Evolutionary conservation across 23 tunicate species (phyloP).

Genomic region (Diplosoma virens): DNA sequence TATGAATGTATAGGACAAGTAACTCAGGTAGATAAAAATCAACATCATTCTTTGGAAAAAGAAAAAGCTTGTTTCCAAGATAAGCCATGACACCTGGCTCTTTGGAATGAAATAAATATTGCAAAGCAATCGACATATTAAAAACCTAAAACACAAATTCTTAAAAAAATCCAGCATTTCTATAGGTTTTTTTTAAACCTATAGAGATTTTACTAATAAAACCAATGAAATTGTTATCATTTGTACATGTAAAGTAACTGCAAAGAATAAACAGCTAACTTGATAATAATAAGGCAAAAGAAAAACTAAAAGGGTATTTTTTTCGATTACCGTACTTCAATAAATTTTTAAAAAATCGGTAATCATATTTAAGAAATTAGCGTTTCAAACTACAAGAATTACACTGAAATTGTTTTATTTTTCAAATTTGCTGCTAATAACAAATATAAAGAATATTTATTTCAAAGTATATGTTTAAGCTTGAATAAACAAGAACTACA

Average conservation of each 20-base stretch:
- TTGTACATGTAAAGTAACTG: no score
- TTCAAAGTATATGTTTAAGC: background rate
- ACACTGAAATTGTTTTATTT: background rate
- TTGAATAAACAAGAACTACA: no score
- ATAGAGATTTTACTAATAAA: no score
- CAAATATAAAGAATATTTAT: background rate
- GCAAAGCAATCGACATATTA: conserved; percentile 93
- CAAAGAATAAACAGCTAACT: no score
- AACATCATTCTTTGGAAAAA: conserved; percentile 67
- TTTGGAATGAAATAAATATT: conserved; percentile 93
- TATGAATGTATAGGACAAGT: conserved; percentile 92
- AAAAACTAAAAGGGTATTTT: background rate
- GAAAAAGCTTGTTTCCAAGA: conserved; percentile 88
- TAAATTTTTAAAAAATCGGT: background rate
- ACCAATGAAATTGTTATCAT: no score
- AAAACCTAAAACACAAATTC: conserved; percentile 71
- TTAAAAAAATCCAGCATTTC: no score
- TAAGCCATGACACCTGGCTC: conserved; percentile 97
- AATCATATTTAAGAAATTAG: no score
- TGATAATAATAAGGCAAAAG: no score
- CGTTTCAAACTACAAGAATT: no score
- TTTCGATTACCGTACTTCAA: background rate
- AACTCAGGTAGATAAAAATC: conserved; percentile 95
- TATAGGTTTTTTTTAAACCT: no score
- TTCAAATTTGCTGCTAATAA: background rate